These are phyloP conservation scores for Listronotus oregonensis DNA, from an alignment of 1,140 invertebrate genomes.

Conservation along the genomic window DNA sequence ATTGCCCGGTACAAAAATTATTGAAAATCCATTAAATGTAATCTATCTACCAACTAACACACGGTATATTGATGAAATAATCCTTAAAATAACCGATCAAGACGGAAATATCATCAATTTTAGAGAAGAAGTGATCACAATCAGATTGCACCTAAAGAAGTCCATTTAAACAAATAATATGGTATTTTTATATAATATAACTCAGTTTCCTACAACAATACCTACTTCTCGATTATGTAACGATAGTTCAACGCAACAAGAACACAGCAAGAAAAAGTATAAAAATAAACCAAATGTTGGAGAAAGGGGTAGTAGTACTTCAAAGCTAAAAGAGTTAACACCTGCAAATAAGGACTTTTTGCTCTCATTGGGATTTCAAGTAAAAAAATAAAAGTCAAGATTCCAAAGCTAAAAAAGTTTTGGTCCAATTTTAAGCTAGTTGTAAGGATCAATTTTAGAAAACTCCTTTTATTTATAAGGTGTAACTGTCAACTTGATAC, in stretches of 20 bases:
- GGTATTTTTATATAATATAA: slow-evolving; percentile 10
- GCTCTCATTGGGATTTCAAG: background rate
- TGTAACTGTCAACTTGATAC: too few species aligned
- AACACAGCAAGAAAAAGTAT: too few species aligned
- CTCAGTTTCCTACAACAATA: background rate
- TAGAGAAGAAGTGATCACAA: slow-evolving; percentile 1
- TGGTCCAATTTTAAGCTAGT: too few species aligned
- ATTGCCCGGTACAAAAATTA: slow-evolving; percentile 43
- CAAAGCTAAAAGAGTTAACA: background rate
- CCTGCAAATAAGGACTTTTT: background rate
- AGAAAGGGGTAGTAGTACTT: too few species aligned
- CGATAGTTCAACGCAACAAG: too few species aligned
- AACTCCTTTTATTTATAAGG: too few species aligned
- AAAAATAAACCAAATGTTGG: too few species aligned
- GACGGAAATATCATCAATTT: background rate
- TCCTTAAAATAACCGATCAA: slow-evolving; percentile 1
- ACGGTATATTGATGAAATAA: background rate
- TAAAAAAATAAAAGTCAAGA: background rate
- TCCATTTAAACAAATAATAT: background rate
- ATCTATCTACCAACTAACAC: slow-evolving; percentile 47
- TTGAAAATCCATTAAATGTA: slow-evolving; percentile 43
- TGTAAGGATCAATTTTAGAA: too few species aligned
- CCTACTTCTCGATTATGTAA: too few species aligned
- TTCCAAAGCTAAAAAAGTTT: slow-evolving; percentile 1
- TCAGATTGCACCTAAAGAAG: slow-evolving; percentile 2